Evolutionary conservation across 1,140 invertebrate species (phyloP).

Genomic region (Oncopodura yosiiana): DNA sequence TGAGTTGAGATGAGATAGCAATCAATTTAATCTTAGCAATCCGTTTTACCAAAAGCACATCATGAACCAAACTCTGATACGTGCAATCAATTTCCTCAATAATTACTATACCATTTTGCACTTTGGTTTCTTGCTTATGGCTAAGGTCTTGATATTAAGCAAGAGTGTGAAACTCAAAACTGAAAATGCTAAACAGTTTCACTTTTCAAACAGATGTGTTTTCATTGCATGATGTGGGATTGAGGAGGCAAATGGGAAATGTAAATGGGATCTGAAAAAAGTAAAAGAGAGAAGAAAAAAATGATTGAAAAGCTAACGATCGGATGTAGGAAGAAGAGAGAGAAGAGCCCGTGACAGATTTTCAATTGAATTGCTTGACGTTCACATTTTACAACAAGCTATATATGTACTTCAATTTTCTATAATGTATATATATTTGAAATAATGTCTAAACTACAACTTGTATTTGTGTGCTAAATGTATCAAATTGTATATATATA

Average conservation of each 20-base stretch:
- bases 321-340: no score
- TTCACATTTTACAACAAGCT: no score
- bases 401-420: no score
- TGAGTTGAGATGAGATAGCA: slow-evolving; percentile 12
- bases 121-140: background rate
- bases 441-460: no score
- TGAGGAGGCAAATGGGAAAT: slow-evolving; percentile 31
- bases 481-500: no score
- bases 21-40: slow-evolving; percentile 30
- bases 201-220: background rate
- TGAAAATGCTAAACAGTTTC: background rate
- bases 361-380: slow-evolving; percentile 16
- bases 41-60: slow-evolving; percentile 29
- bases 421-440: no score
- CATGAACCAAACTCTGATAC: no score
- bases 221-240: slow-evolving; percentile 9
- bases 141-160: background rate
- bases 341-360: slow-evolving; percentile 32
- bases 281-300: slow-evolving; percentile 18
- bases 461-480: no score
- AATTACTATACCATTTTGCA: background rate
- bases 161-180: background rate
- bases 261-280: slow-evolving; percentile 21
- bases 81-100: slow-evolving; percentile 20
- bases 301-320: slow-evolving; percentile 34